phyloP scores from a whole-genome alignment of 2,888 invertebrate genomes.

The Mimachlamys varia region DNA sequence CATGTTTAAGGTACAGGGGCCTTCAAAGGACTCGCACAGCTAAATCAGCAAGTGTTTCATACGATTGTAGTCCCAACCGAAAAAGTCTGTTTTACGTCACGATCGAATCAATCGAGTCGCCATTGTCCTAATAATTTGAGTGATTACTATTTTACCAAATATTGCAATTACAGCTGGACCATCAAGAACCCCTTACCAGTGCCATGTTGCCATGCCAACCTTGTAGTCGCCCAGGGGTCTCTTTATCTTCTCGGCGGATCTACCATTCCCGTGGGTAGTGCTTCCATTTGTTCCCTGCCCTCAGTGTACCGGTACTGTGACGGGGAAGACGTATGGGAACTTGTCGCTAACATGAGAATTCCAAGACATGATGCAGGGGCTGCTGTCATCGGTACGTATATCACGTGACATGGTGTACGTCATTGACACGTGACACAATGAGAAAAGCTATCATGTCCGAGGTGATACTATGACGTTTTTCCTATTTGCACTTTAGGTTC shows the following conservation, averaged over 20 bases:
- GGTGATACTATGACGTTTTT: too few relatives aligned
- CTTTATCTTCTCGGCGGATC: slow-evolving; percentile 72
- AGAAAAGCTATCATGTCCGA: too few relatives aligned
- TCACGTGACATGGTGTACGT: neutral
- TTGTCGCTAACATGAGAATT: slow-evolving; percentile 60
- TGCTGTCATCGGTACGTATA: slow-evolving; percentile 68
- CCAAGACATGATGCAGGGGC: slow-evolving; percentile 67
- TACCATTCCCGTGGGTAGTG: slow-evolving; percentile 53
- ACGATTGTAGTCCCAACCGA: too few relatives aligned
- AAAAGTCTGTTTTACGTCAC: too few relatives aligned
- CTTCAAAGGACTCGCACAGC: too few relatives aligned
- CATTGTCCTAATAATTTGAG: neutral
- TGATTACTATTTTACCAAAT: neutral
- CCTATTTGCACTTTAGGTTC: too few relatives aligned
- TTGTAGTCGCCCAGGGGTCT: slow-evolving; percentile 60
- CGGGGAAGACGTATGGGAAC: slow-evolving; percentile 64
- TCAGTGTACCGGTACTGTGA: slow-evolving; percentile 67
- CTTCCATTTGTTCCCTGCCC: slow-evolving; percentile 59
- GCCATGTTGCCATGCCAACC: slow-evolving; percentile 66
- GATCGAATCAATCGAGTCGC: neutral
- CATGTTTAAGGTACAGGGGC: too few relatives aligned
- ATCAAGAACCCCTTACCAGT: slow-evolving; percentile 57
- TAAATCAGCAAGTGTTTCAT: too few relatives aligned
- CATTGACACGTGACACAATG: too few relatives aligned
- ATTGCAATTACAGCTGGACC: slow-evolving; percentile 60